Percentiles rank a stretch among this genome's conserved stretches.
phyloP scores from a whole-genome alignment of 2,888 invertebrate species.

The Litoditis marina region DNA sequence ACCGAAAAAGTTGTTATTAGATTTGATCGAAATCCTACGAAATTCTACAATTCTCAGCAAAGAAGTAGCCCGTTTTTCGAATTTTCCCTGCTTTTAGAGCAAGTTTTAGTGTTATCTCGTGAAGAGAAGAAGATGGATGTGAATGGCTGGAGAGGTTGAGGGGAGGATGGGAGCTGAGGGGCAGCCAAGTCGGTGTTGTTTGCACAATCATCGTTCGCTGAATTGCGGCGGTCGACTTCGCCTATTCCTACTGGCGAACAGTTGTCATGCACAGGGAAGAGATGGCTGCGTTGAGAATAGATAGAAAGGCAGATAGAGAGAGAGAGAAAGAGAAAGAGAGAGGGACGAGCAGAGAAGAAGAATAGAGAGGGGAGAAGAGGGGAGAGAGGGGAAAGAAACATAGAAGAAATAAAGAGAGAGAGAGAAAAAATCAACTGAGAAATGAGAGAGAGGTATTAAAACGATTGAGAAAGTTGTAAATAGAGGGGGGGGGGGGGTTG shows the following conservation, averaged over 20 bases:
- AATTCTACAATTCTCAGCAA: too few relatives aligned
- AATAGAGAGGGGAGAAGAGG: constrained; percentile 3
- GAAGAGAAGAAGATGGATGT: background rate
- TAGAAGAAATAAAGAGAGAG: constrained; percentile 12
- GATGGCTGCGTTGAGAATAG: background rate
- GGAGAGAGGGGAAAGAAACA: constrained; percentile 9
- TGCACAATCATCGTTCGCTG: too few relatives aligned
- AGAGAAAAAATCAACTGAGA: constrained; percentile 7
- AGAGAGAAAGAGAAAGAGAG: constrained; percentile 9
- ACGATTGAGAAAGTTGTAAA: constrained; percentile 7
- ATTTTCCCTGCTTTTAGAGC: background rate
- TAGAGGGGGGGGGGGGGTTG: constrained; percentile 9
- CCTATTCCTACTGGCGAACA: background rate
- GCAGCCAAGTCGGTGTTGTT: too few relatives aligned
- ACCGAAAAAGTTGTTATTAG: too few relatives aligned
- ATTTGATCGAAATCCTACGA: too few relatives aligned
- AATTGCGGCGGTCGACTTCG: too few relatives aligned
- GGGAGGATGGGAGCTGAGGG: constrained; percentile 1
- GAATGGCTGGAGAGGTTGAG: background rate
- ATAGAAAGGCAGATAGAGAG: background rate
- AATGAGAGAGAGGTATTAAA: constrained; percentile 11
- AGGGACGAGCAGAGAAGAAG: constrained; percentile 1
- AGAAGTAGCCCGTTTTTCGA: background rate
- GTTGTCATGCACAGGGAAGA: background rate
- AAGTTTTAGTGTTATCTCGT: background rate